These are phyloP conservation scores for Chloropsis hardwickii DNA, from an alignment of 2,113 vertebrate genomes.

Conservation along the genomic window DNA sequence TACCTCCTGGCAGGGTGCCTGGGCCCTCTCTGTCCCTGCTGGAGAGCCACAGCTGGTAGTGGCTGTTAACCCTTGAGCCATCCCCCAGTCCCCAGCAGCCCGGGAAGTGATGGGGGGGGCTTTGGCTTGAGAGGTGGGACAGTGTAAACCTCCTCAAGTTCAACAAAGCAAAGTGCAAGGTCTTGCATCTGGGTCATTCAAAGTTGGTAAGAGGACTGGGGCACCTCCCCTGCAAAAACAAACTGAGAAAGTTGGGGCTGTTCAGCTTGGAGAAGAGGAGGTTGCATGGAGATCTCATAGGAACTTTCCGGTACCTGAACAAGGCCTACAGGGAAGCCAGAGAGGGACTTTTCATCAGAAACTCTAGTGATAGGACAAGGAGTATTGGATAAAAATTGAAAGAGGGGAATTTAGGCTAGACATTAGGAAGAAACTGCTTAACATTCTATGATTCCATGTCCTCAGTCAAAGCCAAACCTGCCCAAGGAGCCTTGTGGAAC, in stretches of 20 bases:
- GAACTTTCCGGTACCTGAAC: background rate
- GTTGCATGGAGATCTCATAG: background rate
- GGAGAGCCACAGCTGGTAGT: background rate
- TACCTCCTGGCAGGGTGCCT: background rate
- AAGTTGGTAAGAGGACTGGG: background rate
- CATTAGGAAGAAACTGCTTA: background rate
- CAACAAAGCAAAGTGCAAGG: background rate
- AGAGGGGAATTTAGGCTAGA: background rate
- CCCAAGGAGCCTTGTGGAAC: background rate
- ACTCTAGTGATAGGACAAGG: background rate
- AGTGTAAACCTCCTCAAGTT: background rate
- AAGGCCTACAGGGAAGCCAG: background rate
- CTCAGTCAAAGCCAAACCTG: background rate
- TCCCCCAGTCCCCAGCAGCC: rapidly evolving
- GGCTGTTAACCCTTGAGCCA: background rate
- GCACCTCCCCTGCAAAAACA: background rate
- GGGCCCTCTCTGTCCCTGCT: background rate
- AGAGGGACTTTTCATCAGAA: background rate
- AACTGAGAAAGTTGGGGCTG: background rate
- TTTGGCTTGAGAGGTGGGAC: background rate
- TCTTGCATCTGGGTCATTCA: background rate
- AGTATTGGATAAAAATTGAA: background rate
- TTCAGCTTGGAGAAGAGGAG: background rate
- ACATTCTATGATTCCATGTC: background rate
- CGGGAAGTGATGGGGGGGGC: rapidly evolving